A percentile compares a stretch with the other conserved stretches of the same genome.
Conservation (phyloP, 2,888 invertebrate genomes). For the Ligdia adustata region DNA sequence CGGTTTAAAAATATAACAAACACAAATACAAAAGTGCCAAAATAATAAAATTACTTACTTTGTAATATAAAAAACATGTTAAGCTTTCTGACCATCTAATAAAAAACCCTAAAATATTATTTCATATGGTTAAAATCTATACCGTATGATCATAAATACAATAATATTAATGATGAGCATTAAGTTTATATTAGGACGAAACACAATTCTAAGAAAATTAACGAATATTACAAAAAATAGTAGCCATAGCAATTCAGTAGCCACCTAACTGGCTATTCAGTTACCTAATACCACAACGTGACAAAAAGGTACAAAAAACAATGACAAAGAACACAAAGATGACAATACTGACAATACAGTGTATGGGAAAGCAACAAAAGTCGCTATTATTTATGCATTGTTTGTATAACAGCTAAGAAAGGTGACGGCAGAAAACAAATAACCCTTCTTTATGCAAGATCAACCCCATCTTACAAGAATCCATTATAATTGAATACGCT, state of each 20-base stretch:
- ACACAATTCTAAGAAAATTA: too few relatives aligned
- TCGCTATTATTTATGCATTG: constrained; percentile 73
- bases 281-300: constrained; percentile 54
- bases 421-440: constrained; percentile 80
- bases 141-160: too few relatives aligned
- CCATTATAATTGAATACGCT: constrained; percentile 45
- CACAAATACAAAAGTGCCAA: too few relatives aligned
- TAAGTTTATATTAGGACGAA: too few relatives aligned
- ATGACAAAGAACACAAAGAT: constrained; percentile 70
- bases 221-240: too few relatives aligned
- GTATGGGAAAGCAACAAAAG: constrained; percentile 74
- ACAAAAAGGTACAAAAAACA: constrained; percentile 51
- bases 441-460: constrained; percentile 55
- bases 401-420: constrained; percentile 75
- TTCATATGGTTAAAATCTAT: too few relatives aligned
- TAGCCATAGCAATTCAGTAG: constrained; percentile 28
- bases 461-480: constrained; percentile 60
- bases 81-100: too few relatives aligned
- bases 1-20: too few relatives aligned
- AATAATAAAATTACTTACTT: too few relatives aligned
- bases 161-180: too few relatives aligned
- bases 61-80: too few relatives aligned
- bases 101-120: too few relatives aligned
- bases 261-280: constrained; percentile 58
- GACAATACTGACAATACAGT: constrained; percentile 70